phyloP scores from a whole-genome alignment of 2,797 vertebrate genomes.

The Crax fasciolata region DNA sequence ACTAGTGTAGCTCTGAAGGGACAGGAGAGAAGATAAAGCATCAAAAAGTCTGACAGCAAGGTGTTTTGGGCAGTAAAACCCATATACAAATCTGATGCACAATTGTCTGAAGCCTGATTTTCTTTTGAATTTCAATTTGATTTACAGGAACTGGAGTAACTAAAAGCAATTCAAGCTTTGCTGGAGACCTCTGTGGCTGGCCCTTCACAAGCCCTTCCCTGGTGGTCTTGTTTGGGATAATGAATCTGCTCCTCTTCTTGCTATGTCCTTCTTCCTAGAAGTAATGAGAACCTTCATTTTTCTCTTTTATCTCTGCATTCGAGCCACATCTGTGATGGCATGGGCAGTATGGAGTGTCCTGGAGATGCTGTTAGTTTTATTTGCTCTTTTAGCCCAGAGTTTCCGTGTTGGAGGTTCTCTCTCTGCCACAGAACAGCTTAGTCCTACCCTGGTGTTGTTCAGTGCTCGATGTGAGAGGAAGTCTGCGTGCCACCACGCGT shows the following conservation, averaged over 20 bases:
- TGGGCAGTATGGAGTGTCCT: background rate
- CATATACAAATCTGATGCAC: fast-evolving
- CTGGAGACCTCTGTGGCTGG: background rate
- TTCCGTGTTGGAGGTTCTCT: background rate
- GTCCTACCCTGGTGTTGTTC: fast-evolving
- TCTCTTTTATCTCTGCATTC: background rate
- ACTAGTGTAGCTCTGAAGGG: background rate
- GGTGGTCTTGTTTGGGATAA: background rate
- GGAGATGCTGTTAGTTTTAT: background rate
- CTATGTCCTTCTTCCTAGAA: background rate
- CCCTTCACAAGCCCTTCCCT: background rate
- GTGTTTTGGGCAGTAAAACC: background rate
- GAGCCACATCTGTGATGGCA: background rate
- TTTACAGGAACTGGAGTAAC: background rate
- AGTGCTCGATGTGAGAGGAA: background rate
- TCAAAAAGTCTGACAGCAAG: background rate
- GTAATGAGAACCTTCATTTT: background rate
- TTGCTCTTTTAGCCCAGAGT: background rate
- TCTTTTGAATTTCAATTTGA: background rate
- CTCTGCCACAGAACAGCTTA: background rate
- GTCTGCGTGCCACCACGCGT: fast-evolving
- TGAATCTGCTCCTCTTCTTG: background rate
- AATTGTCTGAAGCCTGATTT: background rate
- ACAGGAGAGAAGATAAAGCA: background rate
- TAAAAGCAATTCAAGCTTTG: background rate